Evolutionary conservation across 2,113 vertebrate genomes (phyloP).

Genomic region (Peromyscus leucopus): DNA sequence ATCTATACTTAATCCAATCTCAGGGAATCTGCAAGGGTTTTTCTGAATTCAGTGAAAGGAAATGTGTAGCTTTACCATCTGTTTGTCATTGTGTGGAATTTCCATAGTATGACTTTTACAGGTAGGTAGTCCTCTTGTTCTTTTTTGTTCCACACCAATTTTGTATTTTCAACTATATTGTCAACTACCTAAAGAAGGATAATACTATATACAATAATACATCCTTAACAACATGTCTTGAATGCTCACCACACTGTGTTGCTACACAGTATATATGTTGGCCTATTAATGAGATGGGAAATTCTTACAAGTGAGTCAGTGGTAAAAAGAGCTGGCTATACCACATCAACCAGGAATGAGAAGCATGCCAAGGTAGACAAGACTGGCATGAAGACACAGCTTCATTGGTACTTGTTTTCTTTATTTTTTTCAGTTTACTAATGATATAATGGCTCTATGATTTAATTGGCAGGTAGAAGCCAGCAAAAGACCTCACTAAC

Average conservation of each 20-base stretch:
- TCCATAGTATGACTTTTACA: neutral
- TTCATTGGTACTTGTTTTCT: slow-evolving; percentile 39
- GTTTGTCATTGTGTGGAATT: neutral
- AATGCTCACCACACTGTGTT: neutral
- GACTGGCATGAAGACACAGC: slow-evolving; percentile 55
- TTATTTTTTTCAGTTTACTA: slow-evolving; percentile 51
- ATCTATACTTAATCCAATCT: neutral
- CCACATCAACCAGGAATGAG: neutral
- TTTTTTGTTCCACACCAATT: neutral
- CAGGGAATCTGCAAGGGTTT: neutral
- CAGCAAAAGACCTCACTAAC: slow-evolving; percentile 76
- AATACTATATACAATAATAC: neutral
- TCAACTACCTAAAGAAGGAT: slow-evolving; percentile 40
- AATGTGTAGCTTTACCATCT: neutral
- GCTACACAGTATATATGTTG: neutral
- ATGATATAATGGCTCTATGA: slow-evolving; percentile 71
- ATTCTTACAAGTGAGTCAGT: neutral
- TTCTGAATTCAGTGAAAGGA: neutral
- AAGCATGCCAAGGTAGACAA: neutral
- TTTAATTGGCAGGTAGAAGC: slow-evolving; percentile 77
- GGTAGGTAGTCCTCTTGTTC: neutral
- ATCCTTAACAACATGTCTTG: neutral
- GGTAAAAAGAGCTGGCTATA: neutral
- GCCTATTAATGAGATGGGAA: slow-evolving; percentile 49
- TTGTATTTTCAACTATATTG: neutral